Evolutionary conservation across 2,888 invertebrate species (phyloP).

Genomic region (Siphonodentalium dalli): DNA sequence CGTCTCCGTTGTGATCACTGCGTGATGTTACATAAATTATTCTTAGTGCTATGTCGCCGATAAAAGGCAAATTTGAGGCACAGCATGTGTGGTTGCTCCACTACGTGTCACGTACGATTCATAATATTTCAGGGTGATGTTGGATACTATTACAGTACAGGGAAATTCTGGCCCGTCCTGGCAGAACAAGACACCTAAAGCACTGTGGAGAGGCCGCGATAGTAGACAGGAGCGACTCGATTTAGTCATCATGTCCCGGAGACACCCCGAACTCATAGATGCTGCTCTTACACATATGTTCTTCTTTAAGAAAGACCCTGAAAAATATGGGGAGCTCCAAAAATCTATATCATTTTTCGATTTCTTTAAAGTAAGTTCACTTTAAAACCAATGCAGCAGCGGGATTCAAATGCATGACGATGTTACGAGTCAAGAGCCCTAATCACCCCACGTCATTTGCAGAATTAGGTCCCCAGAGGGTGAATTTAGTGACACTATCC

Average conservation of each 20-base stretch:
- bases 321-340: slow-evolving; percentile 84
- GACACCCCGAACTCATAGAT: slow-evolving; percentile 82
- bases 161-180: slow-evolving; percentile 75
- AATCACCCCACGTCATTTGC: too few species aligned
- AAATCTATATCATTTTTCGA: slow-evolving; percentile 88
- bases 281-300: slow-evolving; percentile 95
- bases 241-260: slow-evolving; percentile 79
- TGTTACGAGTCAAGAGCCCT: too few species aligned
- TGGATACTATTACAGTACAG: slow-evolving; percentile 91
- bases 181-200: slow-evolving; percentile 77
- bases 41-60: too few species aligned
- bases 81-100: too few species aligned
- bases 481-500: too few species aligned
- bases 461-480: too few species aligned
- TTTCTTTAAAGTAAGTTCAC: slow-evolving; percentile 82
- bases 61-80: too few species aligned
- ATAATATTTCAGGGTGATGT: slow-evolving; percentile 74
- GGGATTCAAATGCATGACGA: too few species aligned
- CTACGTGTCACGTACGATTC: too few species aligned
- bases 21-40: too few species aligned
- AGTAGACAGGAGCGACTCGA: slow-evolving; percentile 84
- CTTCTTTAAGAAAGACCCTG: slow-evolving; percentile 86
- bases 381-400: too few species aligned
- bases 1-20: neutral
- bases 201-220: slow-evolving; percentile 93